Evolutionary conservation across 2,888 invertebrate genomes (phyloP), one percentile per base, ranked within the genome.

Genomic region (Lomographa bimaculata): DNA sequence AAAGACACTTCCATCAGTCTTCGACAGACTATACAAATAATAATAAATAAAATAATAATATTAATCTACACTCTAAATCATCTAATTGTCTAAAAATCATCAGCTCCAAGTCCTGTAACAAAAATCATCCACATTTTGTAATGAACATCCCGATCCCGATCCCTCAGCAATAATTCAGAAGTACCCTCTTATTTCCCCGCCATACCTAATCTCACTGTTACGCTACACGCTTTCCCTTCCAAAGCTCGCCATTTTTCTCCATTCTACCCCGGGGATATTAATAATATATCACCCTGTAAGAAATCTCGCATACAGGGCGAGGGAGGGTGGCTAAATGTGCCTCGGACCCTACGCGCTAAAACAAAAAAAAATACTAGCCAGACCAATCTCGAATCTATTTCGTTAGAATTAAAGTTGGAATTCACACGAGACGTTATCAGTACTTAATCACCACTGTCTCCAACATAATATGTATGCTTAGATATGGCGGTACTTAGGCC

Each of bases 221-320:
- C 51, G 25, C 42, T 64, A 69, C 69, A 57, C 54, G 57, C 54
- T 63, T 68, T 71, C 78, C 71, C 71, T 69, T 68, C 60, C 60
- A 64, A 66, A 72, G 62, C 67, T 51, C 67, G 68, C 78, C 73
- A 79, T 79, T 76, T 79, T 76, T 71, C 76, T 75, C 69, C 52
- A 58, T 56, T 57, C 67, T 60, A 65, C 81, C 76, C 75, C 63
- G 62, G 69, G 72, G 69, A 75, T 79, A 83, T 83, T 81, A 82
- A 83, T 85, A 86, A 82, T 83, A 81, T 79, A 86, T 80, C 71
- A 74, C 75, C 63, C 76, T 78, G 81, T 84, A 87, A 87, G 86
- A 87, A 85, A 86, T 80, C 84, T 83, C 79, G 67, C 42, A 40
- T 23, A 32, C 30, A 45, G 61, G 60, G 71, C 66, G 79, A 70